Percentiles rank a stretch among this genome's conserved stretches.
phyloP scores from a whole-genome alignment of 2,797 vertebrate species.

The Typhlichthys subterraneus region DNA sequence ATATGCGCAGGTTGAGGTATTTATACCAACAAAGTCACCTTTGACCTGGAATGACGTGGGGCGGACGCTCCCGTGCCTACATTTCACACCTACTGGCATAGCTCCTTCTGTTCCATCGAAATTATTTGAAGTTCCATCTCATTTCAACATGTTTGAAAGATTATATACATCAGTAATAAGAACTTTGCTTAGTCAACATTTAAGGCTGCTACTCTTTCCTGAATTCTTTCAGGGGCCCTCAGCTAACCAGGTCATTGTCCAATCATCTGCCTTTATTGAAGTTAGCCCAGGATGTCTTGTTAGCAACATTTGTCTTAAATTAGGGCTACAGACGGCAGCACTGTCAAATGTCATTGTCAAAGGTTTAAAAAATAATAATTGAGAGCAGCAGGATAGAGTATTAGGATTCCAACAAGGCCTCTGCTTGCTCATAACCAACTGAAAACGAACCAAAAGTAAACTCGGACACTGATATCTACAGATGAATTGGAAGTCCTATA shows the following conservation, averaged over 20 bases:
- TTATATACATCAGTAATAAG: no score
- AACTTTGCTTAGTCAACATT: no score
- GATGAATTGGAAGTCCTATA: constrained; percentile 9
- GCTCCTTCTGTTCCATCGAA: no score
- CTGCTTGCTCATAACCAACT: constrained; percentile 33
- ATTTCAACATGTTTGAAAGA: background rate
- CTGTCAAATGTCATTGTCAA: constrained; percentile 69
- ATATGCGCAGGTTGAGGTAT: no score
- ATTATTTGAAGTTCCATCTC: background rate
- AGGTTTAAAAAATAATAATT: constrained; percentile 65
- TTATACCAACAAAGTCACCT: no score
- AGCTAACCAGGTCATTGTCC: constrained; percentile 59
- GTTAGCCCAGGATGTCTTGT: constrained; percentile 61
- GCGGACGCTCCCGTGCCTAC: no score
- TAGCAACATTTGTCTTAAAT: constrained; percentile 73
- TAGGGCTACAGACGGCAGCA: constrained; percentile 57
- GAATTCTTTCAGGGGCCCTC: constrained; percentile 35
- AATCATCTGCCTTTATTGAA: constrained; percentile 58
- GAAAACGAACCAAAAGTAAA: constrained; percentile 21
- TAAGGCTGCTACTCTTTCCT: constrained; percentile 23
- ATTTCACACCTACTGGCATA: no score
- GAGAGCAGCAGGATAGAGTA: constrained; percentile 53
- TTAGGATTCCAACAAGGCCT: constrained; percentile 40
- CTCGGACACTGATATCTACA: constrained; percentile 14
- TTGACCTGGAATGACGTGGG: no score